Evolutionary conservation across 2,888 invertebrate species (phyloP), one percentile per base, ranked within the genome.

Genomic region (Pachliopta kotzebuea): DNA sequence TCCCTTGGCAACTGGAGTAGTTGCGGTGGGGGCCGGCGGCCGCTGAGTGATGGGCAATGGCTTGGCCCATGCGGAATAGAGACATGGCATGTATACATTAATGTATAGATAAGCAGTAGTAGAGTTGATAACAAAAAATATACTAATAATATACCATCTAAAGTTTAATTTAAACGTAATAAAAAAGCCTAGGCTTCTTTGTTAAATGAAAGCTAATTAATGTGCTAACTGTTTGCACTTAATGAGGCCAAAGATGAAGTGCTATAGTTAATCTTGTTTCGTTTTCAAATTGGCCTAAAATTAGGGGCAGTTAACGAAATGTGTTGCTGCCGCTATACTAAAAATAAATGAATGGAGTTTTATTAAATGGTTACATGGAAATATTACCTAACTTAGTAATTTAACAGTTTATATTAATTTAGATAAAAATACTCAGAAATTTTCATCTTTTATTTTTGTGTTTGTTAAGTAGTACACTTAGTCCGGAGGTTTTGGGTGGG

Each of bases 221-320:
- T 65, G 52, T 56, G 53, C 52, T 50, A 31, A 57, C 53, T 53
- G 53, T 57, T 65, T 57, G 60, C 49, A 60, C 20, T 65, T 65
- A 56, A 65, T 55, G 65, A 57, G 60, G 56, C 56, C 17, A 57
- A 65, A 65, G 65, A 65, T 65, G 60, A 61, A 65, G 60, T 65
- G 60, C 57, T 57, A 60, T 45, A 45, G 56, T 65, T 65, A 61
- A 65, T 65, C 60, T 65, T 65, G 53, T 65, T 65, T 54, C 57
- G 65, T 61, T 65, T 60, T 49, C 60, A 57, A 65, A 65, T 65
- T 65, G 60, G 57, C 65, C 56, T 57, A 65, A 57, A 61, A 49
- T 61, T 56, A 65, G 56, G 52, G 49, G 57, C 57, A 60, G 45
- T 65, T 65, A 65, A 49, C 45, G 45, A 65, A 65, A 60, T 56